Evolutionary conservation across 2,888 invertebrate genomes (phyloP).

Genomic region (Omphaloscelis lunosa): DNA sequence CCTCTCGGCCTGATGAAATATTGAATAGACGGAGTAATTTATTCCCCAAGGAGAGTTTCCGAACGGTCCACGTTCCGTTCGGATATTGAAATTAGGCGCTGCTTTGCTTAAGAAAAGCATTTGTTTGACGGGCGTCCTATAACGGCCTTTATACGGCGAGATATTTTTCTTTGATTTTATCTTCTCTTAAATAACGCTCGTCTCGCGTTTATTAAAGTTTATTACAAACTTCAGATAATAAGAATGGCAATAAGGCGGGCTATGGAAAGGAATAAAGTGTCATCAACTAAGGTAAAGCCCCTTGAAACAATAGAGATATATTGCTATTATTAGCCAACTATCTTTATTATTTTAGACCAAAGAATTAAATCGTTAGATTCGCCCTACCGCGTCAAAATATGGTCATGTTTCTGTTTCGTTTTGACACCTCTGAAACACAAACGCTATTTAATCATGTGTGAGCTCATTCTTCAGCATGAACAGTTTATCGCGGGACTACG

Average conservation of each 20-base stretch:
- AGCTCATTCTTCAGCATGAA: too few relatives aligned
- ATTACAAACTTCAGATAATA: conserved; percentile 59
- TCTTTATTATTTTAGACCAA: background rate
- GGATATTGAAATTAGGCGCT: conserved; percentile 91
- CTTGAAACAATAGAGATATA: conserved; percentile 19
- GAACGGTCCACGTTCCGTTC: conserved; percentile 87
- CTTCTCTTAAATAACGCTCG: conserved; percentile 61
- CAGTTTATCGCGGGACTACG: too few relatives aligned
- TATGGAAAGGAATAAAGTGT: conserved; percentile 19
- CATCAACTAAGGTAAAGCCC: conserved; percentile 9
- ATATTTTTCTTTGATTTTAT: conserved; percentile 70
- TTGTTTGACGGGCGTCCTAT: conserved; percentile 84
- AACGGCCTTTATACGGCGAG: conserved; percentile 71
- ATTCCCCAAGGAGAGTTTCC: conserved; percentile 88
- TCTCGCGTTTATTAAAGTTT: conserved; percentile 67
- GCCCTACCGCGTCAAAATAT: too few relatives aligned
- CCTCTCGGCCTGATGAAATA: conserved; percentile 90
- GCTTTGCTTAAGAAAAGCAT: conserved; percentile 89
- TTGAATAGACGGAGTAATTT: conserved; percentile 90
- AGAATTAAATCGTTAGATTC: too few relatives aligned
- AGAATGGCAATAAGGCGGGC: conserved; percentile 35
- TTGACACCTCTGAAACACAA: too few relatives aligned
- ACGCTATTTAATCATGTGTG: too few relatives aligned
- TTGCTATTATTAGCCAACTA: background rate
- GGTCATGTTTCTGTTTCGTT: too few relatives aligned